These are phyloP conservation scores for Xestia xanthographa DNA, from an alignment of 2,888 invertebrate genomes.

Conservation along the genomic window DNA sequence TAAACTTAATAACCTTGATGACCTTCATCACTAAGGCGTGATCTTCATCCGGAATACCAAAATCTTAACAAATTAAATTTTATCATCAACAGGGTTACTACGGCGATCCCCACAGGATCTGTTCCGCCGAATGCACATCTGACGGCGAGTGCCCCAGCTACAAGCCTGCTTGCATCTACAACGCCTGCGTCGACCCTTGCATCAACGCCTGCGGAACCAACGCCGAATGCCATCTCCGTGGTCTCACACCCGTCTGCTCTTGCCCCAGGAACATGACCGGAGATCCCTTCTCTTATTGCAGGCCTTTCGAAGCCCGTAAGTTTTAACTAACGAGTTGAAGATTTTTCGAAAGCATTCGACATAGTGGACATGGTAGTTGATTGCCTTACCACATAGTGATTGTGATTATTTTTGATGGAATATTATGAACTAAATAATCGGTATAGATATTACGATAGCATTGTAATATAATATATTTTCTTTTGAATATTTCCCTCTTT, in stretches of 20 bases:
- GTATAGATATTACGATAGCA: background rate
- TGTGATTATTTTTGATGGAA: constrained; percentile 6
- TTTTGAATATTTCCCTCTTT: background rate
- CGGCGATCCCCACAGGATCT: constrained; percentile 94
- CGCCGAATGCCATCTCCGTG: constrained; percentile 95
- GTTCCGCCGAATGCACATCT: constrained; percentile 95
- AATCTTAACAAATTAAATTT: background rate
- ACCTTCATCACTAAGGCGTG: background rate
- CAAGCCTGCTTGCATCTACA: constrained; percentile 95
- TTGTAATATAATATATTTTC: background rate
- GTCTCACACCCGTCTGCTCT: constrained; percentile 95
- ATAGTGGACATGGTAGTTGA: background rate
- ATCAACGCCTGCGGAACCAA: constrained; percentile 94
- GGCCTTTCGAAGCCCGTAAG: constrained; percentile 95
- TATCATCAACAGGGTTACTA: constrained; percentile 91
- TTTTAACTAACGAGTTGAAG: constrained; percentile 37
- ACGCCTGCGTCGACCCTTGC: constrained; percentile 96
- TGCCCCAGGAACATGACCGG: constrained; percentile 97
- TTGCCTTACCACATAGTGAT: background rate
- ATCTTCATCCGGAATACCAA: background rate
- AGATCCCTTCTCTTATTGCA: constrained; percentile 95
- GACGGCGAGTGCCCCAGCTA: constrained; percentile 95
- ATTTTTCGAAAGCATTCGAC: constrained; percentile 32
- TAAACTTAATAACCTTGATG: background rate
- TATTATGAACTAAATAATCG: background rate